Percentiles rank a stretch among this genome's conserved stretches.
These are phyloP conservation scores for Oceanodroma tethys DNA, from an alignment of 2,113 vertebrate species.

Conservation along the genomic window DNA sequence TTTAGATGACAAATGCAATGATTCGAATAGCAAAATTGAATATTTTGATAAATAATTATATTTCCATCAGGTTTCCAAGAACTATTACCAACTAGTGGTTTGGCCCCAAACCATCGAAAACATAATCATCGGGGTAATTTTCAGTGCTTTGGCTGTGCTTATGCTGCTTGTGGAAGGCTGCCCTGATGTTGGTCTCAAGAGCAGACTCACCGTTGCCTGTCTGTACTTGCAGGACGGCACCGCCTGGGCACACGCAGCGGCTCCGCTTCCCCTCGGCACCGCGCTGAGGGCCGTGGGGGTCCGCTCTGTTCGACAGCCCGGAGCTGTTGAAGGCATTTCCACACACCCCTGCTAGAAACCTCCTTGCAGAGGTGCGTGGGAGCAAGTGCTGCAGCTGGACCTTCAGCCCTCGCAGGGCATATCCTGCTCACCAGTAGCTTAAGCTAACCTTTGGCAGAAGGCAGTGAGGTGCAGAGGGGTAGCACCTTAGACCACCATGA, in stretches of 20 bases:
- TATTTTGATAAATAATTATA: neutral
- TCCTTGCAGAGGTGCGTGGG: neutral
- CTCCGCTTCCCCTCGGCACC: rapidly evolving
- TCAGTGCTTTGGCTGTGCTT: neutral
- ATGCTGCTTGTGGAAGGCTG: neutral
- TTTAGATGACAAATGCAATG: neutral
- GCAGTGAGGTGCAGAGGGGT: neutral
- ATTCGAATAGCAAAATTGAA: neutral
- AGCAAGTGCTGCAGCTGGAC: neutral
- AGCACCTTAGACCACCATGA: neutral
- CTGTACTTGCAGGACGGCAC: rapidly evolving
- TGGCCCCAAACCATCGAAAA: neutral
- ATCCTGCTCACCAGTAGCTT: neutral
- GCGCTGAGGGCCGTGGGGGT: rapidly evolving
- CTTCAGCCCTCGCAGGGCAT: too few species aligned
- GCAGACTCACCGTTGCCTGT: neutral
- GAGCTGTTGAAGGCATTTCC: neutral
- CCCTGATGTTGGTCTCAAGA: neutral
- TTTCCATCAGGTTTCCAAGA: neutral
- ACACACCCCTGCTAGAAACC: neutral
- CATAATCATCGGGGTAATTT: neutral
- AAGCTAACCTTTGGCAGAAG: neutral
- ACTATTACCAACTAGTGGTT: neutral
- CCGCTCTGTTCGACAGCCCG: neutral
- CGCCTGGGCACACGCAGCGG: rapidly evolving